phyloP scores from a whole-genome alignment of 2,888 invertebrate species.

The Tetheella fluctuosa region DNA sequence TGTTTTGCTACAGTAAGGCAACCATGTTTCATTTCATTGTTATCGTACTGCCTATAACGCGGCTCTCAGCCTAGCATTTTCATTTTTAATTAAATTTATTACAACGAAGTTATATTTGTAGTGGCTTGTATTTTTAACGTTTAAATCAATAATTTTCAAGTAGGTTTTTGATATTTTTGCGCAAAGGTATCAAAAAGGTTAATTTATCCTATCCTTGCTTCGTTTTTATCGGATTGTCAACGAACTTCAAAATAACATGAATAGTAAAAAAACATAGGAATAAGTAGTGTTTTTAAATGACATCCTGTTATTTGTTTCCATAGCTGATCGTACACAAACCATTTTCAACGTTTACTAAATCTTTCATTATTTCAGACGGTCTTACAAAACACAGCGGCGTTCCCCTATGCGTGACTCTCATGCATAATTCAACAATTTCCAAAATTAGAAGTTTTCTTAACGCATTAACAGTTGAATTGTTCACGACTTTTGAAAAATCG shows the following conservation, averaged over 20 bases:
- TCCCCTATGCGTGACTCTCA: background rate
- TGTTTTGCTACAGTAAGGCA: conserved; percentile 32
- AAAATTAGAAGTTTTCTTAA: background rate
- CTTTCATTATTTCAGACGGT: background rate
- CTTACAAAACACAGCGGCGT: too few relatives aligned
- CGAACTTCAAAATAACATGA: background rate
- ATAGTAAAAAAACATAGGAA: background rate
- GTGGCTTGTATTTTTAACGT: background rate
- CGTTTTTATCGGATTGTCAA: background rate
- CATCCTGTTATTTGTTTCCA: too few relatives aligned
- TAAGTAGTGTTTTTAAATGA: too few relatives aligned
- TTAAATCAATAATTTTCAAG: background rate
- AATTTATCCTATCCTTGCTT: too few relatives aligned
- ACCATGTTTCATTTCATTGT: conserved; percentile 39
- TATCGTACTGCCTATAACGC: conserved; percentile 32
- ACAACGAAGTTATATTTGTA: conserved; percentile 1
- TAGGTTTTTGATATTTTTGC: background rate
- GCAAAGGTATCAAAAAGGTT: too few relatives aligned
- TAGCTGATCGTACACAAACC: background rate
- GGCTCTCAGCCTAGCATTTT: conserved; percentile 15
- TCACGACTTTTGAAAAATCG: conserved; percentile 8
- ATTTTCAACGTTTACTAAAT: background rate
- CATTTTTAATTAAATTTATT: conserved; percentile 15
- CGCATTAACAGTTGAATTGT: background rate
- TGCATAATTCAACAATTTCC: background rate